Percentiles rank a stretch among this genome's conserved stretches.
These are phyloP conservation scores for Phoxinus dragarum DNA, from an alignment of 2,797 vertebrate species.

Conservation along the genomic window DNA sequence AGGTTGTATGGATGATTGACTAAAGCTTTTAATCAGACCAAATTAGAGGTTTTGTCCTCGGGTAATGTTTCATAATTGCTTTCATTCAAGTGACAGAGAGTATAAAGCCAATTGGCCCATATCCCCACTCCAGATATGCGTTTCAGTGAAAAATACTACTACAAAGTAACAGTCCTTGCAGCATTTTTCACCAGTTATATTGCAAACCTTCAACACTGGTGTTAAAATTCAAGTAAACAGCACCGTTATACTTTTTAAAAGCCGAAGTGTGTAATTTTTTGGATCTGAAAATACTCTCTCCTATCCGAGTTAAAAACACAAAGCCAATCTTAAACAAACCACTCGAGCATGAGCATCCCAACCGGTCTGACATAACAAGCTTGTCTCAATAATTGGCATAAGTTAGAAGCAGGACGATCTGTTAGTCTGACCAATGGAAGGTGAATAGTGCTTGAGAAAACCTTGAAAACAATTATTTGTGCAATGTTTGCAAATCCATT, in stretches of 20 bases:
- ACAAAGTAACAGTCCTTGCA: conserved; percentile 15
- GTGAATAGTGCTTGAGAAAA: background rate
- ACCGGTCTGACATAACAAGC: background rate
- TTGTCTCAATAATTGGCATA: background rate
- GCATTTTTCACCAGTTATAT: conserved; percentile 13
- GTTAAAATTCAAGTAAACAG: conserved; percentile 28
- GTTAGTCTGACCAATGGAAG: background rate
- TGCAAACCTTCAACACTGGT: conserved; percentile 25
- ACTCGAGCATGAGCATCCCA: background rate
- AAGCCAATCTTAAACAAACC: background rate
- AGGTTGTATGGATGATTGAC: background rate
- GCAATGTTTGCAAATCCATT: background rate
- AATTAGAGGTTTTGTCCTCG: background rate
- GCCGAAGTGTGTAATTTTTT: background rate
- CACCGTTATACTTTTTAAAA: background rate
- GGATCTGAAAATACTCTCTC: background rate
- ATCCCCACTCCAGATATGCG: background rate
- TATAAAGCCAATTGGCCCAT: background rate
- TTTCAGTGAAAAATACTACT: background rate
- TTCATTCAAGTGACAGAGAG: conserved; percentile 1
- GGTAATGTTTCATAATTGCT: background rate
- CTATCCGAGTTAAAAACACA: background rate
- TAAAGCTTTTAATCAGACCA: background rate
- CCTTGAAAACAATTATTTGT: background rate
- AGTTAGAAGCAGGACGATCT: background rate